A percentile compares a stretch with the other conserved stretches of the same genome.
Conservation (phyloP, 2,797 vertebrate species). For the Petrocephalus schoutedeni region DNA sequence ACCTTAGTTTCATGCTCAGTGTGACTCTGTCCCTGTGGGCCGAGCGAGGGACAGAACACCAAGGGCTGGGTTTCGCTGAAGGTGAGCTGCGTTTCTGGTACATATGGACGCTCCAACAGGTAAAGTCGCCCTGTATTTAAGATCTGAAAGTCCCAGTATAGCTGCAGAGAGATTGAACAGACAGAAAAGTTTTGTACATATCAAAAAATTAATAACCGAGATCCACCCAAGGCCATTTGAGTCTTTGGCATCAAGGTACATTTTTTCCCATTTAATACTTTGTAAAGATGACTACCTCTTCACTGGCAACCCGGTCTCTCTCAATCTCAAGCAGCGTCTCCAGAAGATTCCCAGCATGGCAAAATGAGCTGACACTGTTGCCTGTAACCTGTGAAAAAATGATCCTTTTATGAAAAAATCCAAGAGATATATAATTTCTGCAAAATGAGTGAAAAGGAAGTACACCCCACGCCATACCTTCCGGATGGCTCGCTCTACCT, state of each 20-base stretch:
- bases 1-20: background rate
- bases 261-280: background rate
- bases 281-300: constrained; percentile 44
- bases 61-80: too few species aligned
- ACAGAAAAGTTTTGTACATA: background rate
- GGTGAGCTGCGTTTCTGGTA: background rate
- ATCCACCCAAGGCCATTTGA: background rate
- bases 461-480: constrained; percentile 45
- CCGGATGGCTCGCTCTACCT: constrained; percentile 48
- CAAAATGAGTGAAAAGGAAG: background rate
- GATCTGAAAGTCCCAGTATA: constrained; percentile 64
- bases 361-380: constrained; percentile 45
- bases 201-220: background rate
- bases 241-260: background rate
- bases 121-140: constrained; percentile 40
- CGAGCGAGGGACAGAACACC: background rate
- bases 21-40: background rate
- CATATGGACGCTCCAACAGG: background rate
- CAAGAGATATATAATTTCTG: background rate
- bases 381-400: constrained; percentile 45
- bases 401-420: background rate
- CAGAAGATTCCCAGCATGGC: constrained; percentile 50
- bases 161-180: constrained; percentile 41
- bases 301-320: constrained; percentile 47
- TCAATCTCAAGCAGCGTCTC: constrained; percentile 62